Base-by-base conservation (phyloP, 2,888 invertebrate species). In the Agrochola macilenta region DNA sequence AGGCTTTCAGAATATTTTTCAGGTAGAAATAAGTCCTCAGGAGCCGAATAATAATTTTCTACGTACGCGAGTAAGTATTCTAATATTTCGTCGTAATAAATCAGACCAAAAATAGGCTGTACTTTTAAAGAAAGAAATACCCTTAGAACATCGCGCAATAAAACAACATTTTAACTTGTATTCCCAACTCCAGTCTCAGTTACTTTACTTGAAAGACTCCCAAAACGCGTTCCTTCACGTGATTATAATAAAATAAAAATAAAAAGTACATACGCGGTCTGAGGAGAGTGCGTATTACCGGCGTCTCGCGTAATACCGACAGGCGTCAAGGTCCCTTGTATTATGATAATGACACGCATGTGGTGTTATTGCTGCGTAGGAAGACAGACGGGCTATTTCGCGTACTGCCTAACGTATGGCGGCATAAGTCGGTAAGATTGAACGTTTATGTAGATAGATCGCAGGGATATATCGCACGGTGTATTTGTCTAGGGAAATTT, bases 371-470 rank as follows among this genome's bases (percentile, higher is more conserved):
- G 77, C 74, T 63, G 46, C 49, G 43, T 49, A 52, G 14, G 72
- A 73, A 70, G 74, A 81, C 78, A 78, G 60, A 60, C 81, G 80
- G 52, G 74, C 69, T 63, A 64, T 60, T 78, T 14, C 73, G 60
- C 83, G 54, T 66, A 79, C 79, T 73, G 54, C 71, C 69, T 69
- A 43, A 70, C 78, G 68, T 69, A 61, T 52, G 65, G 14, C 70
- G 69, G 68, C 69, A 74, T 75, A 84, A 74, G 63, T 82, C 46
- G 76, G 69, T 63, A 69, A 83, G 83, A 85, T 83, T 80, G 77
- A 83, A 71, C 85, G 83, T 85, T 84, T 85, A 85, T 85, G 86
- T 83, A 85, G 81, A 85, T 83, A 72, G 70, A 83, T 83, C 58
- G 52, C 39, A 17, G 11, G 68, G 63, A 60, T 77, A 77, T 73